Percentiles rank a stretch among this genome's conserved stretches.
These are phyloP conservation scores for Erpobdella octoculata DNA, from an alignment of 2,888 invertebrate species.

Conservation along the genomic window DNA sequence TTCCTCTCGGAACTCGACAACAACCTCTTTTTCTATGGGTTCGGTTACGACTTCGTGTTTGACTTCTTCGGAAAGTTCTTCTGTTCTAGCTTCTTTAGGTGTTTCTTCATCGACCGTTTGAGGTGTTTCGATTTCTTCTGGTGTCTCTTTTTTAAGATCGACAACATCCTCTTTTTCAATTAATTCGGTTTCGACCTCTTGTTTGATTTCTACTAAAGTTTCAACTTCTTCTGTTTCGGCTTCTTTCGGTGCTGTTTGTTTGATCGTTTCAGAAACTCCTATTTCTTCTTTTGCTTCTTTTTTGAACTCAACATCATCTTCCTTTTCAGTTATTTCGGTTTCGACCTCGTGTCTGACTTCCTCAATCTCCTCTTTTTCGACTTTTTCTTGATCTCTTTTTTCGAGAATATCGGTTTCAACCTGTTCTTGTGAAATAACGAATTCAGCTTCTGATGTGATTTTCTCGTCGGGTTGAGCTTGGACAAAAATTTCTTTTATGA, in stretches of 20 bases:
- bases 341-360: background rate
- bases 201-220: background rate
- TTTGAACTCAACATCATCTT: background rate
- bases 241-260: background rate
- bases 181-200: background rate
- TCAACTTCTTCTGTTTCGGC: background rate
- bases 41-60: background rate
- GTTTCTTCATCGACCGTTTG: background rate
- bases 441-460: background rate
- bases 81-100: background rate
- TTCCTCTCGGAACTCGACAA: background rate
- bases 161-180: slow-evolving; percentile 3
- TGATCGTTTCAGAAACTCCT: background rate
- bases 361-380: background rate
- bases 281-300: slow-evolving; percentile 1
- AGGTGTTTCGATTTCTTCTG: background rate
- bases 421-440: background rate
- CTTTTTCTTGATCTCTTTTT: background rate
- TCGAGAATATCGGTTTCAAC: background rate
- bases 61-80: background rate
- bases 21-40: background rate
- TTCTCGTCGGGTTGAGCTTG: background rate
- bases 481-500: background rate
- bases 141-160: background rate
- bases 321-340: background rate